phyloP scores from a whole-genome alignment of 2,888 invertebrate species.

The Helicoverpa assulta region DNA sequence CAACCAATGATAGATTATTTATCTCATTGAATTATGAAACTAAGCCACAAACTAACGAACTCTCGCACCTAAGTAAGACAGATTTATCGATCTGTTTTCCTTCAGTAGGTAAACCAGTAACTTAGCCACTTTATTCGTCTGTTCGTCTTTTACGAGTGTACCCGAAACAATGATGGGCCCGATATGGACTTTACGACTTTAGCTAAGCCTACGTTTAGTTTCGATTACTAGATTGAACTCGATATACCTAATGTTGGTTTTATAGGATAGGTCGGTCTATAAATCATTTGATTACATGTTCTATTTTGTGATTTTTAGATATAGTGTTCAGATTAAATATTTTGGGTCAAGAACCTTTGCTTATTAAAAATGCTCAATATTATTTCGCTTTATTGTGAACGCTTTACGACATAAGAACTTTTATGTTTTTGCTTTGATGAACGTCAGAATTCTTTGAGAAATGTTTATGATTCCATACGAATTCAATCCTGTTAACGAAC shows the following conservation, averaged over 20 bases:
- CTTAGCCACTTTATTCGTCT: conserved; percentile 43
- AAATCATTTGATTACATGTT: conserved; percentile 29
- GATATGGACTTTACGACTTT: conserved; percentile 57
- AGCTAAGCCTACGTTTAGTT: conserved; percentile 30
- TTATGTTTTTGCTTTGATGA: too few relatives aligned
- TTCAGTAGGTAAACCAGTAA: conserved; percentile 27
- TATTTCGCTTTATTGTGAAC: not conserved
- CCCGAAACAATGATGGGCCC: conserved; percentile 39
- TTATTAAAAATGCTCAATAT: not conserved
- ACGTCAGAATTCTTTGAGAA: too few relatives aligned
- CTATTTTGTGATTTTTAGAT: not conserved
- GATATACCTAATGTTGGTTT: conserved; percentile 31
- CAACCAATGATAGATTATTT: too few relatives aligned
- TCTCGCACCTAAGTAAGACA: conserved; percentile 13
- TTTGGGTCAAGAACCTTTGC: conserved; percentile 23
- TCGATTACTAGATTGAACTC: conserved; percentile 44
- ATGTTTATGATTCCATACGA: too few relatives aligned
- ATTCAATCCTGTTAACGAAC: too few relatives aligned
- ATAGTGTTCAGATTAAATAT: not conserved
- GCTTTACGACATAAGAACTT: too few relatives aligned
- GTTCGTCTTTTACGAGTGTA: conserved; percentile 51
- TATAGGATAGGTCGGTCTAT: conserved; percentile 23
- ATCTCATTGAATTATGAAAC: too few relatives aligned
- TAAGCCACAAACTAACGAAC: conserved; percentile 7
- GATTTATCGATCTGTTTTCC: conserved; percentile 43